Conservation (phyloP, 1,140 invertebrate species). For the Heliconius eleuchia region DNA sequence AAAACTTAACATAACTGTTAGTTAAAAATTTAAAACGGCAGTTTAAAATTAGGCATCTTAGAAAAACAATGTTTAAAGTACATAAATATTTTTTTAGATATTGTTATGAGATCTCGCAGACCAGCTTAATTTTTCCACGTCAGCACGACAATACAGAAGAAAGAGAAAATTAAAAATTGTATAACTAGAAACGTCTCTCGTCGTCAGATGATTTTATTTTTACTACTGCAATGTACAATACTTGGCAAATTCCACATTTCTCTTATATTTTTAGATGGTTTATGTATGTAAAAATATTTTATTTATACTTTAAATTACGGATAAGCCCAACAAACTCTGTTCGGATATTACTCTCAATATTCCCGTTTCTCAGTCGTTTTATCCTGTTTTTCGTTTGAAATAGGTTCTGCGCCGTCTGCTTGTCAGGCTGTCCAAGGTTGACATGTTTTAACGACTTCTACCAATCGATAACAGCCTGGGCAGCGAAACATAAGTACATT, state of each 20-base stretch:
- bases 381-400: neutral
- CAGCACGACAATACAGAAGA: neutral
- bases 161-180: constrained; percentile 7
- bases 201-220: constrained; percentile 1
- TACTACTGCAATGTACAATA: neutral
- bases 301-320: too few species aligned
- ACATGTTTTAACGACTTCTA: constrained; percentile 12
- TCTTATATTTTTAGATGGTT: neutral
- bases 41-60: neutral
- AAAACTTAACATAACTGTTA: neutral
- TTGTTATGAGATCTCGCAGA: neutral
- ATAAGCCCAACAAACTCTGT: neutral
- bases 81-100: neutral
- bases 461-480: neutral
- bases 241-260: neutral
- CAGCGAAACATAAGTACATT: neutral
- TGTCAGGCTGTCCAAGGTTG: neutral
- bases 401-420: neutral
- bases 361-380: neutral
- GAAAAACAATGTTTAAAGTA: neutral
- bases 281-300: neutral
- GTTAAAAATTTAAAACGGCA: too few species aligned
- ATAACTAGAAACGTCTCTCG: neutral
- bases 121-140: neutral
- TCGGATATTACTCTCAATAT: neutral